phyloP scores from a whole-genome alignment of 1,140 invertebrate genomes.

The Archivesica marissinica region DNA sequence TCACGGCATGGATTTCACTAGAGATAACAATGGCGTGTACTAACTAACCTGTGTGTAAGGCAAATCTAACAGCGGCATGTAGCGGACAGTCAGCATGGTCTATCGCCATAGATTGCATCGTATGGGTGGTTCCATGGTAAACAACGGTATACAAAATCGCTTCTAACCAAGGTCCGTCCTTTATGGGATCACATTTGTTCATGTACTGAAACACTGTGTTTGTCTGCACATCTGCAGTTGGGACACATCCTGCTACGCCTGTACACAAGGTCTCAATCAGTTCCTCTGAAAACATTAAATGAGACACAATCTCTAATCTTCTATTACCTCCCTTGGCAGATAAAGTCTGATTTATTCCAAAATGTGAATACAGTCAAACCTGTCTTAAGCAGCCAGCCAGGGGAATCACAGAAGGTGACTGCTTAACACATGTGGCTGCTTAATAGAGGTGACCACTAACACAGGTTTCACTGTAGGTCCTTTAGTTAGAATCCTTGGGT shows the following conservation, averaged over 20 bases:
- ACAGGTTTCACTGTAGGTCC: too few species aligned
- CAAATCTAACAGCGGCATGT: slow-evolving; percentile 41
- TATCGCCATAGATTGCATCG: neutral
- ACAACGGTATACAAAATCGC: slow-evolving; percentile 8
- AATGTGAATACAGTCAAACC: too few species aligned
- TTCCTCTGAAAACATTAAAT: slow-evolving; percentile 7
- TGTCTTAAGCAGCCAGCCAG: too few species aligned
- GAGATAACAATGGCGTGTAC: too few species aligned
- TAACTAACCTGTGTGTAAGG: slow-evolving; percentile 38
- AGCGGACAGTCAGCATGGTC: slow-evolving; percentile 23
- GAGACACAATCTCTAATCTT: too few species aligned
- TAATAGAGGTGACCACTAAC: too few species aligned
- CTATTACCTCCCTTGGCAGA: too few species aligned
- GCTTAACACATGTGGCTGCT: too few species aligned
- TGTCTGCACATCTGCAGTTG: neutral
- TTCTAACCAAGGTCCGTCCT: slow-evolving; percentile 26
- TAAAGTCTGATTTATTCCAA: too few species aligned
- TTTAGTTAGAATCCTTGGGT: too few species aligned
- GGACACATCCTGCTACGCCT: slow-evolving; percentile 4
- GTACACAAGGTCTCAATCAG: neutral
- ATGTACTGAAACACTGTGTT: slow-evolving; percentile 31
- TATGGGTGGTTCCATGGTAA: neutral
- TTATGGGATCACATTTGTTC: neutral
- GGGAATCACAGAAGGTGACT: too few species aligned
- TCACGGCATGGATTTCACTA: too few species aligned